A percentile compares a stretch with the other conserved stretches of the same genome.
phyloP scores from a whole-genome alignment of 2,797 vertebrate genomes.

The Microhierax caerulescens region DNA sequence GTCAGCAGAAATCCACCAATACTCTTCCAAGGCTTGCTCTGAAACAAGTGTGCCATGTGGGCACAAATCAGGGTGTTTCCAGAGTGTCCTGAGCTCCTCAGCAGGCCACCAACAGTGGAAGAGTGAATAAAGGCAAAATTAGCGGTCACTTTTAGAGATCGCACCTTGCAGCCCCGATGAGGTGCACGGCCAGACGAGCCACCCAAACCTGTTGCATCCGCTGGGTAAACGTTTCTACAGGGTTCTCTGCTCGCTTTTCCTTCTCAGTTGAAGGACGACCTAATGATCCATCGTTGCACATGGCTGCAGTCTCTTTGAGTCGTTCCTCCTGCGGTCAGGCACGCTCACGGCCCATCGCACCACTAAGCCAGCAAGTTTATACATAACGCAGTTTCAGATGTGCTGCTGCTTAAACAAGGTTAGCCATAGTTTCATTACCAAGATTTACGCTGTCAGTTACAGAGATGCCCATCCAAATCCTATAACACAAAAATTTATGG shows the following conservation, averaged over 20 bases:
- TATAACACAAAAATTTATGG: slow-evolving; percentile 25
- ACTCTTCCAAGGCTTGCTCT: background rate
- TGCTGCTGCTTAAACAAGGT: background rate
- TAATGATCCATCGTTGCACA: background rate
- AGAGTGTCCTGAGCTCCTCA: background rate
- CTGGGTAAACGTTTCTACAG: background rate
- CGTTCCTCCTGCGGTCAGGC: background rate
- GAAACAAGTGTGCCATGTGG: background rate
- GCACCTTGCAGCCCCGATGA: background rate
- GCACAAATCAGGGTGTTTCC: background rate
- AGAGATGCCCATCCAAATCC: background rate
- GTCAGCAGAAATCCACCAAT: background rate
- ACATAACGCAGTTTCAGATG: background rate
- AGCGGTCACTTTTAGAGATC: background rate
- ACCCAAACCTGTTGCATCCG: background rate
- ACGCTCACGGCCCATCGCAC: background rate
- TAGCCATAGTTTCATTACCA: background rate
- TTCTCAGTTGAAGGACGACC: background rate
- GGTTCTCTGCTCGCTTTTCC: background rate
- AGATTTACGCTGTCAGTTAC: slow-evolving; percentile 24
- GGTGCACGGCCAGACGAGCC: background rate
- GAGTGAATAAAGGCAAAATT: background rate
- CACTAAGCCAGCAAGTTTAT: background rate
- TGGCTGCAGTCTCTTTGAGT: background rate
- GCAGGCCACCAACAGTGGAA: background rate